Percentiles rank a stretch among this genome's conserved stretches.
These are phyloP conservation scores for Apodemia hepburni DNA, from an alignment of 2,888 invertebrate genomes.

Conservation along the genomic window DNA sequence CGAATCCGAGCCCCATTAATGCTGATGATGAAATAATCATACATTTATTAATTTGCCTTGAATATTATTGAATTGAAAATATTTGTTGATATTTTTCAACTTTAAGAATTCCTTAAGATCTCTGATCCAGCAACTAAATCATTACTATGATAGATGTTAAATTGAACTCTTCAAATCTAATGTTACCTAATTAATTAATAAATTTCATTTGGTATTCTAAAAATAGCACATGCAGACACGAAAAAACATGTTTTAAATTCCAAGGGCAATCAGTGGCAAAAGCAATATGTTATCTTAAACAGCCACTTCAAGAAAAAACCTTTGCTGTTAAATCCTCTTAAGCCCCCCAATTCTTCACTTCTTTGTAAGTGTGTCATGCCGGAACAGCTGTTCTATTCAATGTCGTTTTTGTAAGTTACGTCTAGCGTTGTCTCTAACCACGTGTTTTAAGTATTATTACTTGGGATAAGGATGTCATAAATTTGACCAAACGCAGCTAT, in stretches of 20 bases:
- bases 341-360: constrained; percentile 53
- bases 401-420: constrained; percentile 38
- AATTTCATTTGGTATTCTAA: no score
- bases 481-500: not conserved
- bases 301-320: not conserved
- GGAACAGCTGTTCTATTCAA: constrained; percentile 74
- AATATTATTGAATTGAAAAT: no score
- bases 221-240: no score
- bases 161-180: no score
- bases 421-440: constrained; percentile 43
- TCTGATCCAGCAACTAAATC: no score
- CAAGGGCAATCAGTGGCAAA: not conserved
- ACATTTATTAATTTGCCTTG: no score
- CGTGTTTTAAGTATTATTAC: constrained; percentile 48
- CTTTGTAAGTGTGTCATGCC: constrained; percentile 59
- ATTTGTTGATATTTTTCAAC: no score
- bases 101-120: no score
- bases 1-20: no score
- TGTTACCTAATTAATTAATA: no score
- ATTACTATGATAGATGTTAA: no score
- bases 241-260: not conserved
- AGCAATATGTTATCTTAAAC: not conserved
- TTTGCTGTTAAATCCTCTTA: constrained; percentile 16
- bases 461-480: not conserved
- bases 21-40: no score